Evolutionary conservation across 2,888 invertebrate species (phyloP).

Genomic region (Pristionchus exspectatus): DNA sequence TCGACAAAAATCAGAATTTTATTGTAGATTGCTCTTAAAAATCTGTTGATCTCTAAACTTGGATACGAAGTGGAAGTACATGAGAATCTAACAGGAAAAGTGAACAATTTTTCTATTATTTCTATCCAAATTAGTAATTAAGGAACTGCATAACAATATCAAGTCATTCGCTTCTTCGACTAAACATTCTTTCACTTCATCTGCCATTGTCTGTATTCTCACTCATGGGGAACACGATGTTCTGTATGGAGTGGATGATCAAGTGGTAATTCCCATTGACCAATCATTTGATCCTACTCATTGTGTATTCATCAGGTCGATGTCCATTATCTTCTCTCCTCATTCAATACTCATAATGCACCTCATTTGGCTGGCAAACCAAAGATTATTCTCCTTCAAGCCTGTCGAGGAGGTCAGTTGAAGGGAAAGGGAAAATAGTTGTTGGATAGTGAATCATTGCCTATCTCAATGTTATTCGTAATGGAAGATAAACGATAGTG

Average conservation of each 20-base stretch:
- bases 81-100: conserved; percentile 70
- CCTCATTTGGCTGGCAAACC: conserved; percentile 76
- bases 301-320: conserved; percentile 23
- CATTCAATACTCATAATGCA: conserved; percentile 71
- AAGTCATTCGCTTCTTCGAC: conserved; percentile 14
- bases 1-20: not conserved
- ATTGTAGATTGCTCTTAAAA: conserved; percentile 20
- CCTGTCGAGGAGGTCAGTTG: conserved; percentile 77
- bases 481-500: not conserved
- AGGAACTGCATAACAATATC: not conserved
- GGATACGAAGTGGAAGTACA: conserved; percentile 71
- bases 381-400: conserved; percentile 78
- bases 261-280: conserved; percentile 57
- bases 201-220: conserved; percentile 72
- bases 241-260: conserved; percentile 71
- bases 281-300: not conserved
- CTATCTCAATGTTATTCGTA: not conserved
- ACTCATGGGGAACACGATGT: conserved; percentile 76
- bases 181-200: conserved; percentile 52
- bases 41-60: conserved; percentile 66
- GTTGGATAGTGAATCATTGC: not conserved
- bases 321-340: conserved; percentile 62
- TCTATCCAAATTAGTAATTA: not conserved
- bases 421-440: not conserved
- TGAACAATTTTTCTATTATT: conserved; percentile 45